Conservation (phyloP, 2,797 vertebrate genomes). For the Ctenopoma multispine region DNA sequence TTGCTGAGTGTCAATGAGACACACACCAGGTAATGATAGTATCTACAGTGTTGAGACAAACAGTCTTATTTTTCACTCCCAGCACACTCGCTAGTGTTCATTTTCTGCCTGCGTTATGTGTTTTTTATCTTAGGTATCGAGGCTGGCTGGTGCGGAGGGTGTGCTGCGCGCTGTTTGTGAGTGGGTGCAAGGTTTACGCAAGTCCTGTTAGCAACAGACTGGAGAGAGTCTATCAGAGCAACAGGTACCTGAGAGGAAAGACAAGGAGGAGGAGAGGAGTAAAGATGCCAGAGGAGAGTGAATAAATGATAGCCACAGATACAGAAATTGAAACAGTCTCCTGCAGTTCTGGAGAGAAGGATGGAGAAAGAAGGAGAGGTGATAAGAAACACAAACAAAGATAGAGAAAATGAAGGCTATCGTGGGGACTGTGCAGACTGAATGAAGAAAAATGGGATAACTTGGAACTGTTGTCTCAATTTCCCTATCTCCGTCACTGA, state of each 20-base stretch:
- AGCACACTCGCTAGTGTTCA: neutral
- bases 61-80: neutral
- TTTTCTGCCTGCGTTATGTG: slow-evolving; percentile 20
- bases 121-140: slow-evolving; percentile 84
- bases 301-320: slow-evolving; percentile 66
- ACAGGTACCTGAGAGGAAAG: slow-evolving; percentile 80
- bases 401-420: slow-evolving; percentile 59
- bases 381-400: slow-evolving; percentile 58
- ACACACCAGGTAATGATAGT: slow-evolving; percentile 86
- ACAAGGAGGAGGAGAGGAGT: slow-evolving; percentile 17
- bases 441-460: slow-evolving; percentile 51
- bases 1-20: slow-evolving; percentile 86
- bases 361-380: slow-evolving; percentile 14
- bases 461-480: slow-evolving; percentile 47
- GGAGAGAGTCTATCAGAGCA: slow-evolving; percentile 78
- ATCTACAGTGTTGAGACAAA: slow-evolving; percentile 1
- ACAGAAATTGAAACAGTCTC: slow-evolving; percentile 54
- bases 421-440: slow-evolving; percentile 23
- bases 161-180: slow-evolving; percentile 86
- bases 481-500: slow-evolving; percentile 37
- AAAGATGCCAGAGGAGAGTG: slow-evolving; percentile 52
- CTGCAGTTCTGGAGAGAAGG: slow-evolving; percentile 38
- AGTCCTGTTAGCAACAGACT: slow-evolving; percentile 69
- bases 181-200: slow-evolving; percentile 77
- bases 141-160: slow-evolving; percentile 94